Conservation (phyloP, 2,888 invertebrate species). For the Limnephilus marmoratus region DNA sequence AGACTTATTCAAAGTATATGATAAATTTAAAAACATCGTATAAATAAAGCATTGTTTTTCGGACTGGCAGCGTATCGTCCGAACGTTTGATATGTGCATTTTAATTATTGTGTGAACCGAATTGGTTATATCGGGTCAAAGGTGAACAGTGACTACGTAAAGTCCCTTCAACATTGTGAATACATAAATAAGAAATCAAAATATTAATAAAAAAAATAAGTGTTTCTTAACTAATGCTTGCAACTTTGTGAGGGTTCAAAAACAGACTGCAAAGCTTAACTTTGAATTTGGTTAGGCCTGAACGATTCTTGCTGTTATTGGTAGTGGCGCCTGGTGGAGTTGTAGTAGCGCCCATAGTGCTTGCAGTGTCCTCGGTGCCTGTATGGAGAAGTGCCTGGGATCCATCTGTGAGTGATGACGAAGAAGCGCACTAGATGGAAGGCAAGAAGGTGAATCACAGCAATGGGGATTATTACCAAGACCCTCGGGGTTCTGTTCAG, state of each 20-base stretch:
- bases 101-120: constrained; percentile 16
- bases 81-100: constrained; percentile 21
- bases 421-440: constrained; percentile 64
- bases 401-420: constrained; percentile 30
- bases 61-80: background rate
- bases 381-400: constrained; percentile 37
- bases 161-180: background rate
- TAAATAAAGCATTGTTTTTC: constrained; percentile 5
- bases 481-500: constrained; percentile 88
- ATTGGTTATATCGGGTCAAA: constrained; percentile 9
- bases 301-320: background rate
- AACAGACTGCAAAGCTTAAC: background rate
- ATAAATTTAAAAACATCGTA: background rate
- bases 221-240: background rate
- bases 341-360: background rate
- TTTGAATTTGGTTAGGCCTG: background rate
- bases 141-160: background rate
- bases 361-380: background rate
- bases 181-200: background rate
- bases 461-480: constrained; percentile 87
- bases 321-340: background rate
- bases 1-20: background rate
- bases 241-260: background rate
- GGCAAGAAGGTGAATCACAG: constrained; percentile 63
- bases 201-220: background rate